phyloP scores from a whole-genome alignment of 1,140 invertebrate species.

The Prorops nasuta region DNA sequence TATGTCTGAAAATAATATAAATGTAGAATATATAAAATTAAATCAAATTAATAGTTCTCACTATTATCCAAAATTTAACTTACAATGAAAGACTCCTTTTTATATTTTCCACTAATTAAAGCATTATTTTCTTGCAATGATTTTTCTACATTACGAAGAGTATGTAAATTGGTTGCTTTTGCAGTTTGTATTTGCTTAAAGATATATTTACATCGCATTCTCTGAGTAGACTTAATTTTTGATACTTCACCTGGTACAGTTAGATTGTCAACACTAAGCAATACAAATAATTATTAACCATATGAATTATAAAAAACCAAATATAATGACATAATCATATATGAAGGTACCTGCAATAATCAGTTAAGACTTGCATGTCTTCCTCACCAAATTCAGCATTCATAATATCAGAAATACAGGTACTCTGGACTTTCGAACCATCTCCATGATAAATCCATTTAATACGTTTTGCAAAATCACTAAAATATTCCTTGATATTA shows the following conservation, averaged over 20 bases:
- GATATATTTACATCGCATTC: constrained; percentile 15
- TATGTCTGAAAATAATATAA: no score
- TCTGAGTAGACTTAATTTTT: constrained; percentile 4
- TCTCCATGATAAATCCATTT: background rate
- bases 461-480: constrained; percentile 12
- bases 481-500: constrained; percentile 22
- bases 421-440: background rate
- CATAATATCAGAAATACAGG: constrained; percentile 16
- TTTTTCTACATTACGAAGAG: constrained; percentile 13
- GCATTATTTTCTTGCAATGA: constrained; percentile 1
- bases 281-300: background rate
- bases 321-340: background rate
- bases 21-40: no score
- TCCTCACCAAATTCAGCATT: constrained; percentile 17
- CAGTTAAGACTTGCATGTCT: constrained; percentile 19
- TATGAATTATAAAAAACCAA: no score
- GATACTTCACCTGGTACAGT: constrained; percentile 26
- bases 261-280: constrained; percentile 27
- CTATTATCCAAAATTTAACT: background rate
- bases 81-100: constrained; percentile 21
- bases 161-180: constrained; percentile 20
- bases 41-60: no score
- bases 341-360: constrained; percentile 29
- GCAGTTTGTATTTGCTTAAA: constrained; percentile 11
- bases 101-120: constrained; percentile 14